Base-by-base conservation (phyloP, 2,797 vertebrate genomes). In the Parambassis ranga region DNA sequence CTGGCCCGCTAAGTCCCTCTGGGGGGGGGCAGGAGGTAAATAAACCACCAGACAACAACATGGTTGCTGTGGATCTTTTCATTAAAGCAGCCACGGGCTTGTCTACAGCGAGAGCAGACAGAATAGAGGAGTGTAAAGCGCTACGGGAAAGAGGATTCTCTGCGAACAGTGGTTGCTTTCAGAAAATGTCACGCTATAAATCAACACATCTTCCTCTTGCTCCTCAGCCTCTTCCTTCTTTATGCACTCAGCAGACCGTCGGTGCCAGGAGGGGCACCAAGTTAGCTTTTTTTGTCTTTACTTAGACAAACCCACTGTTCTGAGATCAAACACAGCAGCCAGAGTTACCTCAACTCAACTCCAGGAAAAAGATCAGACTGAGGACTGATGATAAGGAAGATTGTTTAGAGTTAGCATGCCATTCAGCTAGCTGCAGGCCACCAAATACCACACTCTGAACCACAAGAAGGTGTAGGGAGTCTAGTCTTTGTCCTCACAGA, bases 41-140 rank as follows among this genome's bases (percentile, higher is more conserved):
- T 42, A 71, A 65, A 56, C 30, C 38, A 18, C 22, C 67, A 49
- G 50, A 68, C 26, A 43, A 51, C 59, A 19, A 24, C 27, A 4
- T 1, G 42, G 81, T 74, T 71, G 69, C 75, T 68, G 64, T 41
- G 75, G 77, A 71, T 28, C 5, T 33, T 48, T 60, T 71, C 47
- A 71, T 74, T 73, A 39, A 42, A 57, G 43, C 43, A 46, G 26
- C 19, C 5, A 4, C 43, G 22, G 28, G 4, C 31, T 16, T 22
- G 11, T n/a, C 13, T 26, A 13, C 27, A 8, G 19, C 3, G 15
- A 32, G 4, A 27, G n/a, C 38, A 47, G 49, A 48, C 38, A 22
- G 26, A 33, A 11, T 41, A 1, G 52, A 46, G 43, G n/a, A 58
- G 16, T 1, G 50, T n/a, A 13, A 64, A 65, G 55, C 43, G 57